Conservation (phyloP, 2,888 invertebrate genomes). For the Notocelia uddmanniana region DNA sequence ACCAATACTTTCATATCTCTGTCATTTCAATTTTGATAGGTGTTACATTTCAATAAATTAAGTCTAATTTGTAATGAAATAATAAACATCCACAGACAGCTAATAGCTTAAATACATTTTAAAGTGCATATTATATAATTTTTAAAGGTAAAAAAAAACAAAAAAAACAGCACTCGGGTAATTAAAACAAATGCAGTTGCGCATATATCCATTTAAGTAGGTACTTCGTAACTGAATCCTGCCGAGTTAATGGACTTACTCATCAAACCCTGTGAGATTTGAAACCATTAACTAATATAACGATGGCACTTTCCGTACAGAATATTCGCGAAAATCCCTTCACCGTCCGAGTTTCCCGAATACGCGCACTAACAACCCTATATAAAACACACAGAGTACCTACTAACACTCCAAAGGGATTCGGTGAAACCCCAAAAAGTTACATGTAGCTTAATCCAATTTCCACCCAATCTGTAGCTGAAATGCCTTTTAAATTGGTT, state of each 20-base stretch:
- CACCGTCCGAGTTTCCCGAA: slow-evolving; percentile 22
- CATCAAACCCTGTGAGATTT: slow-evolving; percentile 31
- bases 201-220: not conserved
- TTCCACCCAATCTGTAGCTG: slow-evolving; percentile 58
- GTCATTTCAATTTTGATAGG: too few relatives aligned
- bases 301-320: not conserved
- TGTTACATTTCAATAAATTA: too few relatives aligned
- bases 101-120: too few relatives aligned
- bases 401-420: slow-evolving; percentile 60
- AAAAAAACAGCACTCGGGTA: not conserved
- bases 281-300: slow-evolving; percentile 37
- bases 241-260: slow-evolving; percentile 25
- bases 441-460: slow-evolving; percentile 69
- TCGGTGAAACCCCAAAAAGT: slow-evolving; percentile 69
- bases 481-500: slow-evolving; percentile 56
- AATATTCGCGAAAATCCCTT: slow-evolving; percentile 25
- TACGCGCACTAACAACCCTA: slow-evolving; percentile 19
- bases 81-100: too few relatives aligned
- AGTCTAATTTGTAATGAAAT: too few relatives aligned
- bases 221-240: slow-evolving; percentile 2
- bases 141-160: too few relatives aligned
- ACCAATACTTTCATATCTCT: too few relatives aligned
- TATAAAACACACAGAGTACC: slow-evolving; percentile 38
- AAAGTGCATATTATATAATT: too few relatives aligned
- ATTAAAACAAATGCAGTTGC: not conserved